A percentile compares a stretch with the other conserved stretches of the same genome.
phyloP scores from a whole-genome alignment of 2,888 invertebrate genomes.

The Lycaena phlaeas region DNA sequence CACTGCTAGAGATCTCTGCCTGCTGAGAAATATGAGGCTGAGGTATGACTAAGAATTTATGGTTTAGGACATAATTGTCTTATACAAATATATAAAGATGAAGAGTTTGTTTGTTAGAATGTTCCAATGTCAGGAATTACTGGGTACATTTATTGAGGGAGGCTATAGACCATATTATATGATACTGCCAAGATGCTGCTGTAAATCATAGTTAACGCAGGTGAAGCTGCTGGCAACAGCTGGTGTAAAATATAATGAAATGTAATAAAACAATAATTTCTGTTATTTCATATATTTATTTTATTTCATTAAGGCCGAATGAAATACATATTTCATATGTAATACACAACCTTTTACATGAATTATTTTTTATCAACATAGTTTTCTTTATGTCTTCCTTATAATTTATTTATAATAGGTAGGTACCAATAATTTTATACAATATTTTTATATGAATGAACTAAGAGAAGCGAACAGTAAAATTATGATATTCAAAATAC shows the following conservation, averaged over 20 bases:
- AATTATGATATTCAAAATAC: background rate
- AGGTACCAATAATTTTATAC: background rate
- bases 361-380: background rate
- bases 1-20: constrained; percentile 89
- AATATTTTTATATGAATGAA: background rate
- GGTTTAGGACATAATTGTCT: too few species aligned
- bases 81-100: too few species aligned
- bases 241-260: background rate
- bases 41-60: background rate
- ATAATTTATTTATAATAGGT: background rate
- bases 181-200: too few species aligned
- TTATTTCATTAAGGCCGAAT: background rate
- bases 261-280: background rate
- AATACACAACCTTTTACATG: background rate
- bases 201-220: too few species aligned
- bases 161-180: too few species aligned
- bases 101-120: too few species aligned
- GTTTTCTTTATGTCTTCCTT: background rate
- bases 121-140: too few species aligned
- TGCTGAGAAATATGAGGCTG: constrained; percentile 86
- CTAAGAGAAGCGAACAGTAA: background rate
- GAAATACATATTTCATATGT: background rate
- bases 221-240: too few species aligned
- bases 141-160: too few species aligned
- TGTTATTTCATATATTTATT: background rate